phyloP scores from a whole-genome alignment of 2,797 vertebrate genomes.

The Silurus lanzhouensis region DNA sequence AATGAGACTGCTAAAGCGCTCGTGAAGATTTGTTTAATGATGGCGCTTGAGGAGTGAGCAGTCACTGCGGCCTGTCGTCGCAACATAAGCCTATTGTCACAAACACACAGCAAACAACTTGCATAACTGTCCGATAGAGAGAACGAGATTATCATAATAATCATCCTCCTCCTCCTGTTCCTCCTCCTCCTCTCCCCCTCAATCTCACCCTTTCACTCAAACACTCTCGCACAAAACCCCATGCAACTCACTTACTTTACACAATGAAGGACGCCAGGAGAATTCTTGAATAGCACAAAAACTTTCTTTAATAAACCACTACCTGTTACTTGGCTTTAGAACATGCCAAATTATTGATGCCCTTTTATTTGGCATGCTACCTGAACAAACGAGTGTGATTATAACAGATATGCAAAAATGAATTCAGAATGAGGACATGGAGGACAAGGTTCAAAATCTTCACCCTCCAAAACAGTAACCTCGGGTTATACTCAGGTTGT shows the following conservation, averaged over 20 bases:
- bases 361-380: neutral
- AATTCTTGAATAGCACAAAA: neutral
- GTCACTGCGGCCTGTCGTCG: neutral
- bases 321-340: neutral
- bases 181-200: neutral
- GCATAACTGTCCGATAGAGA: slow-evolving; percentile 13
- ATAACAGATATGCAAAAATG: neutral
- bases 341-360: neutral
- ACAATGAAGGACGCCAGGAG: neutral
- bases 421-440: neutral
- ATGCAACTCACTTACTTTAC: neutral
- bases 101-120: slow-evolving; percentile 2
- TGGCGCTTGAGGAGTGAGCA: slow-evolving; percentile 30
- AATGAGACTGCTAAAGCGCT: slow-evolving; percentile 21
- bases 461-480: neutral
- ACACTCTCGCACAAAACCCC: neutral
- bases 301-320: slow-evolving; percentile 27
- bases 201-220: neutral
- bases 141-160: slow-evolving; percentile 10
- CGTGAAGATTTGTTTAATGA: slow-evolving; percentile 49
- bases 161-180: neutral
- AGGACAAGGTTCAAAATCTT: neutral
- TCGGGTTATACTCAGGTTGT: too few species aligned
- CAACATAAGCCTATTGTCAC: slow-evolving; percentile 15
- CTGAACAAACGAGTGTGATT: neutral